Conservation (phyloP, 2,113 vertebrate species). For the Marcusenius ussheri region DNA sequence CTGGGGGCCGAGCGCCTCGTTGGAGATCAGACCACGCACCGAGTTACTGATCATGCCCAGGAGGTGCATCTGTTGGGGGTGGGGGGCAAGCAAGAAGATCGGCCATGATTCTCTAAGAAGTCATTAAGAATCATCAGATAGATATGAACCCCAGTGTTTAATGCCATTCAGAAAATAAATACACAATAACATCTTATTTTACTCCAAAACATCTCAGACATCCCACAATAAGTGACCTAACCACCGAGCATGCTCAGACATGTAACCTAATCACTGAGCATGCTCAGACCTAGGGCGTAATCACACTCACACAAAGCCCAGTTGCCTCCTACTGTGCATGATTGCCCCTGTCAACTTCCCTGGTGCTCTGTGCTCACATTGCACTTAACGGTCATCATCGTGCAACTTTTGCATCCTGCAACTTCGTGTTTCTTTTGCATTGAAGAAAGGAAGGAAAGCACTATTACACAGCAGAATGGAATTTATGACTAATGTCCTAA, state of each 20-base stretch:
- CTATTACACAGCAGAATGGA: neutral
- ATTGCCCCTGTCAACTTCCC: neutral
- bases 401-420: too few relatives aligned
- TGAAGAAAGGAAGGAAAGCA: too few relatives aligned
- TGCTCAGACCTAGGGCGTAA: neutral
- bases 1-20: slow-evolving; percentile 42
- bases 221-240: neutral
- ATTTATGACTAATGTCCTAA: neutral
- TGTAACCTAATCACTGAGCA: neutral
- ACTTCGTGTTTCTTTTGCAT: too few relatives aligned
- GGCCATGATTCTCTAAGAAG: neutral
- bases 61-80: slow-evolving; percentile 61
- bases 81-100: neutral
- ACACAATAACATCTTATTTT: neutral
- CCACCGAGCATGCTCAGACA: neutral
- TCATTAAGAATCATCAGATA: neutral
- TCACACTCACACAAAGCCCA: neutral
- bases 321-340: neutral
- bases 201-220: neutral
- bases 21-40: slow-evolving; percentile 46
- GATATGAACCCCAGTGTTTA: neutral
- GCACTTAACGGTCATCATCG: too few relatives aligned
- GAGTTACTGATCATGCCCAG: slow-evolving; percentile 67
- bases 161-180: neutral
- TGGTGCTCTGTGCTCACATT: neutral